These are phyloP conservation scores for Entomobrya proxima DNA, from an alignment of 2,888 invertebrate species.

Conservation along the genomic window DNA sequence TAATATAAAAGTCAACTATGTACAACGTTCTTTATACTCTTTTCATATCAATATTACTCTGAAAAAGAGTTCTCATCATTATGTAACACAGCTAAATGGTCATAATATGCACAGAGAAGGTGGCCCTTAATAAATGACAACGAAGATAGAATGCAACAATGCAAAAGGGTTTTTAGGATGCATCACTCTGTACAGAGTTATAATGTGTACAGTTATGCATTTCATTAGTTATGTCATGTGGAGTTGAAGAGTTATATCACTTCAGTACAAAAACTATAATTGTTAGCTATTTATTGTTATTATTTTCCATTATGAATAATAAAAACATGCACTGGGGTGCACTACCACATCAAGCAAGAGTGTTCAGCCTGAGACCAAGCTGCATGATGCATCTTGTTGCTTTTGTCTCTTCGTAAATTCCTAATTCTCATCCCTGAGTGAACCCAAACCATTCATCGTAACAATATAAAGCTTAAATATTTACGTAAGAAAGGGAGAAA, in stretches of 20 bases:
- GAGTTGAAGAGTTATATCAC: not conserved
- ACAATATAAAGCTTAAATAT: not conserved
- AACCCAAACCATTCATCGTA: constrained; percentile 10
- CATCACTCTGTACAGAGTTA: constrained; percentile 2
- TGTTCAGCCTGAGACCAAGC: not conserved
- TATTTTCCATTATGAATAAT: not conserved
- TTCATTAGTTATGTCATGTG: not conserved
- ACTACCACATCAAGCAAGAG: not conserved
- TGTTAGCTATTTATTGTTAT: not conserved
- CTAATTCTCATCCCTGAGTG: not conserved
- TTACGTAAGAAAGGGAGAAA: constrained; percentile 14
- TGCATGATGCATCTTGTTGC: not conserved
- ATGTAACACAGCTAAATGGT: constrained; percentile 24
- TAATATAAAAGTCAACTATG: constrained; percentile 58
- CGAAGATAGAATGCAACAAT: not conserved
- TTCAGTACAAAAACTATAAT: constrained; percentile 17
- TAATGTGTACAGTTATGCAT: not conserved
- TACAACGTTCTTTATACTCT: constrained; percentile 55
- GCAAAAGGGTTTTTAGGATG: not conserved
- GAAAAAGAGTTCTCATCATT: constrained; percentile 59
- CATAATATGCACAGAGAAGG: not conserved
- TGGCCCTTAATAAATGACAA: not conserved
- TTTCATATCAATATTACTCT: constrained; percentile 43
- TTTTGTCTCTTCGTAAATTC: no score
- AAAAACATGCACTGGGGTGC: not conserved